Base-by-base conservation (phyloP, 1,140 invertebrate genomes). In the Drosophila pallidifrons region DNA sequence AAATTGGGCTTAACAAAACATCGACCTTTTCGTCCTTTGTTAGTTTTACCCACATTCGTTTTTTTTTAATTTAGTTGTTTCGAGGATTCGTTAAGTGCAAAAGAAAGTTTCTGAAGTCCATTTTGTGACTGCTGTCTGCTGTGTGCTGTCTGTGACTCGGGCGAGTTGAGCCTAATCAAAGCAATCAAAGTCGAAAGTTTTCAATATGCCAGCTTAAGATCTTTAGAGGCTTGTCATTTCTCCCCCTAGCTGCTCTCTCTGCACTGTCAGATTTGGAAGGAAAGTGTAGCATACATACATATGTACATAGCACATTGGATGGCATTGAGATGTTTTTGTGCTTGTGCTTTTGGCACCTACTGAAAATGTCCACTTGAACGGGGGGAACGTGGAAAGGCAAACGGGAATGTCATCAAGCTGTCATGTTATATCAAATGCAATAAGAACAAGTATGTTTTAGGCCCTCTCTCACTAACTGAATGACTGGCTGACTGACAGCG, bases 281-380 rank as follows among this genome's bases (percentile, higher is more conserved):
- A 30, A 28, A 49, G 46, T 52, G 60, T 41, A 16, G 49, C 32
- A 54, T 32, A 64, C 54, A 54, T 64, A 55, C 3, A 0, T 20
- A 20, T 20, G 3, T 3, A 20, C 1, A 20, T 20, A 20, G 20
- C 20, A 20, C 20, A 20, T 20, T 20, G 45, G 25, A 55, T 69
- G 65, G 20, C 55, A 71, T 60, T 69, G 77, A 41, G 30, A 58
- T 20, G 20, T 20, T 20, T 20, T 20, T 32, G 30, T 74, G 45
- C 49, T 6, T 60, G 55, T 65, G 51, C 77, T 54, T 70, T 52
- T 65, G 80, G 30, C 75, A 58, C 61, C 79, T 64, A 52, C 38
- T 15, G 58, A 82, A 76, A 79, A 79, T 82, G 81, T 82, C 81
- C 81, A 82, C 80, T 82, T 79, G 72, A 64, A 76, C 61, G 41